Evolutionary conservation across 1,140 invertebrate genomes (phyloP), one percentile per base, ranked within the genome.

Genomic region (Cotesia vestalis): DNA sequence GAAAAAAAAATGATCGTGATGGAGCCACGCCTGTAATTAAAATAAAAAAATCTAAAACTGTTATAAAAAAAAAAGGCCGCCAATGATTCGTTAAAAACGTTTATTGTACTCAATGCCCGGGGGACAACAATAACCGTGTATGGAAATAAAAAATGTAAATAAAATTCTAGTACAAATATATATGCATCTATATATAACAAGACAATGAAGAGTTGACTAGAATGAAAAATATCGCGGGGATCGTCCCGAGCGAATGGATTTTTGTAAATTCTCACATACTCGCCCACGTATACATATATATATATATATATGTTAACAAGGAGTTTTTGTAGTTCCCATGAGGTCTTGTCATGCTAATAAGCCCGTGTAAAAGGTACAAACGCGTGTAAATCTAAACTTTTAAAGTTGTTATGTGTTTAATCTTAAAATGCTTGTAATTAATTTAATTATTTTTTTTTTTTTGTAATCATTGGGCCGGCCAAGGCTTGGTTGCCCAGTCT

Each of bases 291-390:
- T 61, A 61, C 8, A 61, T 61, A 61, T 20, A 61, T 34, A 61
- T 61, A 61, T 5, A 61, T 61, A 61, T 20, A 61, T 20, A 60
- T 34, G 4, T 55, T 6, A 46, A 46, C 40, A 8, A 9, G 53
- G 8, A 57, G 60, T 62, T 62, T 62, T 62, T 62, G 36, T 40
- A 40, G 35, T 64, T 64, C 62, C 46, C 62, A 17, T 64, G 40
- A 17, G 38, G n/a, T 51, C 66, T 57, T 68, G 66, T 55, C 66
- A 68, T 68, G 66, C 66, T 68, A 68, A 68, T 68, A 51, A 61
- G 68, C 6, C 57, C 60, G 34, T 46, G 40, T 60, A 61, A 17
- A 55, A 14, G n/a, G 27, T 46, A 6, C 11, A 40, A 60, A 69
- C 60, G 53, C 55, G 62, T 46, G 35, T 51, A 64, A 64, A 64